Evolutionary conservation across 2,888 invertebrate species (phyloP), one percentile per base, ranked within the genome.

Genomic region (Mythimna pallens): DNA sequence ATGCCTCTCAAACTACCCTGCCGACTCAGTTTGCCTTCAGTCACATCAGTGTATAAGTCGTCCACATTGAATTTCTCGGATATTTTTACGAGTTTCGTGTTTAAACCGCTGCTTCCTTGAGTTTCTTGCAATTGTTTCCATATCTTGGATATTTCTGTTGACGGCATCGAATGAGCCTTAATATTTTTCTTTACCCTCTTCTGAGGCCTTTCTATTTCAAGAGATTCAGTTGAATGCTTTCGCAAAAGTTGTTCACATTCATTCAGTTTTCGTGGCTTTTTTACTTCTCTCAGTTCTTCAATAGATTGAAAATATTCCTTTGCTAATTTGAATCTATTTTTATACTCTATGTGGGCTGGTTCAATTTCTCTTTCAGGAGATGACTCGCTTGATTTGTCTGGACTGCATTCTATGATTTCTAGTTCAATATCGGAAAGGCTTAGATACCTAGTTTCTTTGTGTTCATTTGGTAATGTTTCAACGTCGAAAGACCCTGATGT

Each of bases 41-140:
- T 96, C 0, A 95, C 95, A 78, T 97, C 96, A 71, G 89, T 92
- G 77, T 95, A 97, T 64, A 97, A 91, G 82, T 96, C 96, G 20
- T 96, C 96, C 0, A 97, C 95, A 57, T 96, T 93, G 79, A 96
- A 97, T 81, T 96, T 96, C 81, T 96, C 96, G 2, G 96, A 96
- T 85, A 96, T 96, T 82, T 96, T 96, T 2, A 94, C 92, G 12
- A 95, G 89, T 88, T 93, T 95, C 10, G 89, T 89, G 9, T 59
- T 74, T 14, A 87, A 84, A 72, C 77, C 75, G 52, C 81, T 85
- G 36, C 81, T 85, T 52, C 89, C 89, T 43, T 92, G 87, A 64
- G 85, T 89, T 65, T 92, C 92, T 79, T 95, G 92, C 79, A 95
- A 85, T 83, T 95, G 90, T 62, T 88, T 91, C 95, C 94, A 95